Conservation (phyloP, 2,888 invertebrate genomes). For the Nymphalis polychloros region DNA sequence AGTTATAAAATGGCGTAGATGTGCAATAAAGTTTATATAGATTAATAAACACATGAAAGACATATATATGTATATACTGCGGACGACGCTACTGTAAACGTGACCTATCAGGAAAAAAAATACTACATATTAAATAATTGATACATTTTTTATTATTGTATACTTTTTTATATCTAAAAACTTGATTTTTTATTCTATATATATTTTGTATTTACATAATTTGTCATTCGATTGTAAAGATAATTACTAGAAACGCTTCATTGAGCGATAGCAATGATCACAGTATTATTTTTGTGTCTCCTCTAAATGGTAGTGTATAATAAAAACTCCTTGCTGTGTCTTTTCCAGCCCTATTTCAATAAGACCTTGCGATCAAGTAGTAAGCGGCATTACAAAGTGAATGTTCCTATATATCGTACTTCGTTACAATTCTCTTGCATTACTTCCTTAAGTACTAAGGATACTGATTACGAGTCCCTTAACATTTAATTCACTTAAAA, state of each 20-base stretch:
- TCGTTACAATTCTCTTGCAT: constrained; percentile 11
- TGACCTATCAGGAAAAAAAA: too few relatives aligned
- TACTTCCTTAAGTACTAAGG: constrained; percentile 1
- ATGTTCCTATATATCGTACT: constrained; percentile 30
- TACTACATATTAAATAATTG: too few relatives aligned
- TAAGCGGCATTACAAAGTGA: constrained; percentile 43
- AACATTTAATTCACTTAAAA: not conserved
- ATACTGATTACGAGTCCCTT: not conserved
- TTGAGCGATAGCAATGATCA: not conserved
- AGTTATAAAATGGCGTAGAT: too few relatives aligned
- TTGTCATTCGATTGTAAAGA: too few relatives aligned
- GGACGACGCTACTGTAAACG: too few relatives aligned
- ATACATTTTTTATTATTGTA: too few relatives aligned
- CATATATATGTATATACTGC: too few relatives aligned
- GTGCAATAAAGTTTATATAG: too few relatives aligned
- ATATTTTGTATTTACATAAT: too few relatives aligned
- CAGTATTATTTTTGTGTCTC: not conserved
- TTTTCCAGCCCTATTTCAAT: constrained; percentile 6
- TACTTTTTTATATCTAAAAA: too few relatives aligned
- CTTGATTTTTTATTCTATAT: too few relatives aligned
- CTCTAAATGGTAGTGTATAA: not conserved
- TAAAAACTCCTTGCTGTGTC: not conserved
- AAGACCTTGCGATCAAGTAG: constrained; percentile 40
- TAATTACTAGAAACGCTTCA: not conserved
- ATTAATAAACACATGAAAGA: too few relatives aligned